Percentiles rank a stretch among this genome's conserved stretches.
Evolutionary conservation across 2,113 vertebrate species (phyloP).

Genomic region (Hemiscyllium ocellatum): DNA sequence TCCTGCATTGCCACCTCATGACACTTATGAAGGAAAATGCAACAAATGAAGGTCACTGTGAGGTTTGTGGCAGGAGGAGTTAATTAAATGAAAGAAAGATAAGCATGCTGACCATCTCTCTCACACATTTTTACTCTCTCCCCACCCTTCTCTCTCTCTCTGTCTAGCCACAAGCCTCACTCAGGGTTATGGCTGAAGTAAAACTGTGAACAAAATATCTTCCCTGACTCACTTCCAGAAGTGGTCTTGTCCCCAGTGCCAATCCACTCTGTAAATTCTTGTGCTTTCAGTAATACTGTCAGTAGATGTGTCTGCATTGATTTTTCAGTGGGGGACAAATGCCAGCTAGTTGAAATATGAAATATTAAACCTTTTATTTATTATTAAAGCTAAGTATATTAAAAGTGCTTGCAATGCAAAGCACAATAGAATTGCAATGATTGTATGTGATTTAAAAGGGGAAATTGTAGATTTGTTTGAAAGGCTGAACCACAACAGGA

Average conservation of each 20-base stretch:
- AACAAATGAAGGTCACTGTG: no score
- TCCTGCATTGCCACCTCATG: no score
- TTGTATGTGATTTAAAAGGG: neutral
- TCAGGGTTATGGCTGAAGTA: neutral
- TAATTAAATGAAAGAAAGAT: no score
- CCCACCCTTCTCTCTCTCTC: no score
- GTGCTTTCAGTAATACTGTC: neutral
- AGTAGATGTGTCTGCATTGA: neutral
- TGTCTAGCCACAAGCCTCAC: neutral
- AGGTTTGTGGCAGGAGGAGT: no score
- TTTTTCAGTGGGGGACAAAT: neutral
- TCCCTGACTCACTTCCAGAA: neutral
- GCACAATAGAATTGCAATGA: neutral
- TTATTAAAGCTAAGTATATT: neutral
- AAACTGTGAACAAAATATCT: neutral
- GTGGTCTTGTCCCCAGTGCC: neutral
- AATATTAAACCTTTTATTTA: neutral
- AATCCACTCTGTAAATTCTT: neutral
- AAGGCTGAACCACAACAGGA: neutral
- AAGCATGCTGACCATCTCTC: no score
- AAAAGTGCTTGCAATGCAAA: neutral
- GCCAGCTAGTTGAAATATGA: neutral
- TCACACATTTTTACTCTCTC: no score
- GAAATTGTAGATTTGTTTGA: neutral
- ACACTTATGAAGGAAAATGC: no score